Conservation (phyloP, 2,113 vertebrate genomes). For the Hyperoodon ampullatus region DNA sequence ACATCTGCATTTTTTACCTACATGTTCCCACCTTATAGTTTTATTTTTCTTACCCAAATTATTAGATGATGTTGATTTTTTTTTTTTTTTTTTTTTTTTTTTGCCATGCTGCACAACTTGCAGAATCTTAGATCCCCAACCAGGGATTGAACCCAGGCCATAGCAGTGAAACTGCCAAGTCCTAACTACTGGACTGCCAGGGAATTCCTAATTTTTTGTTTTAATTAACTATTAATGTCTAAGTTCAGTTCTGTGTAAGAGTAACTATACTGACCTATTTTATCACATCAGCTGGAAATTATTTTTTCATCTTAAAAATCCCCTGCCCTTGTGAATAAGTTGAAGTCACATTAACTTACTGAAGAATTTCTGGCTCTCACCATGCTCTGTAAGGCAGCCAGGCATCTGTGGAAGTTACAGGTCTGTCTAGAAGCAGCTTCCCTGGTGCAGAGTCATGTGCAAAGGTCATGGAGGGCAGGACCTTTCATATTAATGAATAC, state of each 20-base stretch:
- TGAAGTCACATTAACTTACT: background rate
- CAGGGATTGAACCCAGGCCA: background rate
- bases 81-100: background rate
- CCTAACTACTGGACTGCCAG: no score
- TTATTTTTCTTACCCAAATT: background rate
- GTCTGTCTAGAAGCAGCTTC: background rate
- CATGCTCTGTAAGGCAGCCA: background rate
- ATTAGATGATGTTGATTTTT: background rate
- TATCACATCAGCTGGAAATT: constrained; percentile 21
- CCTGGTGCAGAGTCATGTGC: background rate
- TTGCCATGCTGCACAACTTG: background rate
- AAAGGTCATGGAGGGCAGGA: background rate
- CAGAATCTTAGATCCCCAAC: background rate
- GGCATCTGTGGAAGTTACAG: background rate
- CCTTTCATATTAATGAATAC: background rate
- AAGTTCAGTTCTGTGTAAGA: background rate
- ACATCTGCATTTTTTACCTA: background rate
- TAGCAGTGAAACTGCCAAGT: background rate
- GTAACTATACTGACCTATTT: background rate
- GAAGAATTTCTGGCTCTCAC: constrained; percentile 10
- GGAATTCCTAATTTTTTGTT: background rate
- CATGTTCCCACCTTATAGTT: background rate
- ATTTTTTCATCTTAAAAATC: constrained; percentile 9
- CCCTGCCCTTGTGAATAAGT: background rate
- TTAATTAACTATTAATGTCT: background rate